Conservation (phyloP, 2,113 vertebrate species). For the Loxodonta africana region DNA sequence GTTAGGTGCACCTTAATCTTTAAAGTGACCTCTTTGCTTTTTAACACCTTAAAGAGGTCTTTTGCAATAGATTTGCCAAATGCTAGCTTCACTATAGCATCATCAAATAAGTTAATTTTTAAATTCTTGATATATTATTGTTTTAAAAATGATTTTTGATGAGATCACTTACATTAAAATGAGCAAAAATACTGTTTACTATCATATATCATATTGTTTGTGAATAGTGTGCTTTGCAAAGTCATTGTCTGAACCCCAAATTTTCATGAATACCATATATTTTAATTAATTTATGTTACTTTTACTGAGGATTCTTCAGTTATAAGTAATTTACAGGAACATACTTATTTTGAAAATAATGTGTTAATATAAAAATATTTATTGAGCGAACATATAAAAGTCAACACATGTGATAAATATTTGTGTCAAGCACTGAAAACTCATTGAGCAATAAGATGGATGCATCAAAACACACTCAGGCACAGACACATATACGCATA, state of each 20-base stretch:
- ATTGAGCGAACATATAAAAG: neutral
- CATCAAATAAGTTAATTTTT: neutral
- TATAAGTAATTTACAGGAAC: neutral
- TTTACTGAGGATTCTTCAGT: neutral
- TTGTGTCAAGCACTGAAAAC: neutral
- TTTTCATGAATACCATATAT: neutral
- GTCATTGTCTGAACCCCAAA: neutral
- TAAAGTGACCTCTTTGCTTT: no score
- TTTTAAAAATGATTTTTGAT: neutral
- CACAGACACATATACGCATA: neutral
- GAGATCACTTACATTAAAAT: neutral
- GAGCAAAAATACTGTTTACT: neutral
- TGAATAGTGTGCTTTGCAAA: neutral
- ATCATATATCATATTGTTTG: neutral
- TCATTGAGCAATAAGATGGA: neutral
- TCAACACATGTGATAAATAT: neutral
- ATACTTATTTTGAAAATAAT: neutral
- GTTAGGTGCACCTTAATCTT: no score
- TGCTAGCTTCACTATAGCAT: neutral
- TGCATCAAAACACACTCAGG: neutral
- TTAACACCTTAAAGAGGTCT: no score
- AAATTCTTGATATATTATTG: neutral
- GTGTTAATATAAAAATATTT: neutral
- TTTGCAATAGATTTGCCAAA: no score
- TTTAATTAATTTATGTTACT: neutral